Conservation (phyloP, 2,888 invertebrate species). For the Drosophila infuscata region DNA sequence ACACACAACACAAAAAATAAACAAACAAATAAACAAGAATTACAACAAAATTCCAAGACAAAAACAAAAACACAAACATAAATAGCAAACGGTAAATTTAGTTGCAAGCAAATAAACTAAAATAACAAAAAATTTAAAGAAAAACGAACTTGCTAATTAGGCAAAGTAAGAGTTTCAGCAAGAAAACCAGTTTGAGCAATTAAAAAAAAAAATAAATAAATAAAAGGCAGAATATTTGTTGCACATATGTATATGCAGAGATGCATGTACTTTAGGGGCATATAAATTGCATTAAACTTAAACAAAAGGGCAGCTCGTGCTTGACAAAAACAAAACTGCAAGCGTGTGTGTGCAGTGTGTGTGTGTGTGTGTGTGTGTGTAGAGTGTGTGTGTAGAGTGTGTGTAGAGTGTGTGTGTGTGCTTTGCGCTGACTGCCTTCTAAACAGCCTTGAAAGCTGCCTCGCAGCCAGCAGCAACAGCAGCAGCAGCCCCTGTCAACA, state of each 20-base stretch:
- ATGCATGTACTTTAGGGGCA: conserved; percentile 14
- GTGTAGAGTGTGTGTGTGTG: conserved; percentile 31
- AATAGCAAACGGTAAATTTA: conserved; percentile 51
- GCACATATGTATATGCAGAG: conserved; percentile 6
- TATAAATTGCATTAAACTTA: conserved; percentile 52
- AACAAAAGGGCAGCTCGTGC: conserved; percentile 69
- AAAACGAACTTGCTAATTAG: conserved; percentile 55
- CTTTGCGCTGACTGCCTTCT: conserved; percentile 68
- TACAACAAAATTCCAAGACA: conserved; percentile 16
- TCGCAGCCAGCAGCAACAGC: conserved; percentile 43
- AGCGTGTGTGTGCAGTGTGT: conserved; percentile 36
- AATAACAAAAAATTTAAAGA: conserved; percentile 16
- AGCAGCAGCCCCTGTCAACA: conserved; percentile 66
- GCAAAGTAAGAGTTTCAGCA: conserved; percentile 36
- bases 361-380: conserved; percentile 28
- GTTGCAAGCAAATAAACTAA: conserved; percentile 26
- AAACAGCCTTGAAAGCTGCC: conserved; percentile 80
- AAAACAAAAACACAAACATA: conserved; percentile 41
- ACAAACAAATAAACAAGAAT: conserved; percentile 27
- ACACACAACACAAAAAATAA: conserved; percentile 22
- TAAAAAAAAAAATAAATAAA: conserved; percentile 23
- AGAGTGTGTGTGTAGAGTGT: conserved; percentile 30
- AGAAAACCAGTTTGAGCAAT: conserved; percentile 39
- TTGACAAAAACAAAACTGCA: conserved; percentile 61
- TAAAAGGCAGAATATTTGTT: conserved; percentile 23